phyloP scores from a whole-genome alignment of 30 jellyfish, hydroid and myxozoan genomes.

The Kudoa iwatai region DNA sequence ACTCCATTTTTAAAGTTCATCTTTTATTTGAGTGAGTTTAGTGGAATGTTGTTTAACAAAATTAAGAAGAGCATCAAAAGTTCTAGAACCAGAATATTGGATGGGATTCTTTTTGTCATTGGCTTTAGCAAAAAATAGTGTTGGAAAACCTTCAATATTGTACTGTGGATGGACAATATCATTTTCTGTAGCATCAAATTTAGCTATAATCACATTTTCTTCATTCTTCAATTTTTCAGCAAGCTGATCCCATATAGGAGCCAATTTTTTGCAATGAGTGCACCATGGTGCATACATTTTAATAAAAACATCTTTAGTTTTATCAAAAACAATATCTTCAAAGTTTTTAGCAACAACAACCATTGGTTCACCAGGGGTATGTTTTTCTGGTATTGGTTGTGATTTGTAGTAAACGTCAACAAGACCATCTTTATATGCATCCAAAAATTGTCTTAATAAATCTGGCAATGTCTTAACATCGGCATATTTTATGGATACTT shows the following conservation, averaged over 20 bases:
- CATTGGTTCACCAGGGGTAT: conserved; percentile 42
- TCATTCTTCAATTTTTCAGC: conserved; percentile 40
- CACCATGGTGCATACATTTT: conserved; percentile 99
- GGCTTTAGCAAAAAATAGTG: conserved; percentile 62
- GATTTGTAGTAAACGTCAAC: conserved; percentile 38
- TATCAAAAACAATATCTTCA: conserved; percentile 55
- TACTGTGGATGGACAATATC: conserved; percentile 50
- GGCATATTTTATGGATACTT: too few species aligned
- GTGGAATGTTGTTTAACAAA: too few species aligned
- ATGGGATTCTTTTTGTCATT: conserved; percentile 43
- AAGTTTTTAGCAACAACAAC: conserved; percentile 65
- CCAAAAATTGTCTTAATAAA: too few species aligned
- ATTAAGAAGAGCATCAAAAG: too few species aligned
- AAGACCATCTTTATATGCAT: conserved; percentile 11
- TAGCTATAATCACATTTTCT: conserved; percentile 41
- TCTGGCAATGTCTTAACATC: too few species aligned
- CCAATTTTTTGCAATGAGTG: conserved; percentile 90
- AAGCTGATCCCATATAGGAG: conserved; percentile 22
- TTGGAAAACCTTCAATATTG: conserved; percentile 66
- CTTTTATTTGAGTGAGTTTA: too few species aligned
- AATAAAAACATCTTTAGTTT: conserved; percentile 38
- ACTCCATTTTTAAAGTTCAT: too few species aligned
- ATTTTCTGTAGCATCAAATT: conserved; percentile 60
- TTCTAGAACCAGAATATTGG: conserved; percentile 45
- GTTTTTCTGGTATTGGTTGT: conserved; percentile 31